Base-by-base conservation (phyloP, 1,140 invertebrate genomes). In the Platorchestia sp. region DNA sequence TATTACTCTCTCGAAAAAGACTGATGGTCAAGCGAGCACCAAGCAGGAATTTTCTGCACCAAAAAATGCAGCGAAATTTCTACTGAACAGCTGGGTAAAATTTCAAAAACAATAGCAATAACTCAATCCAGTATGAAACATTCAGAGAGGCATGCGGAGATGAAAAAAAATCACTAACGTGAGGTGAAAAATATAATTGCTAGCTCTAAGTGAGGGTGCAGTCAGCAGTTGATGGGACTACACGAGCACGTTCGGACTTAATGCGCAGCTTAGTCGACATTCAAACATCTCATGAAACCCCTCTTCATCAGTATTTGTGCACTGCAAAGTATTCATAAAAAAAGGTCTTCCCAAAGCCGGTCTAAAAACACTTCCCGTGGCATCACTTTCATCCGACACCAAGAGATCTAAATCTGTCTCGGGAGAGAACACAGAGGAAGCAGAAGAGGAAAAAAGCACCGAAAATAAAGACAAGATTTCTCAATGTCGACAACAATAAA, bases 401-500 rank as follows among this genome's bases (percentile, higher is more conserved):
- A 89, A 89, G 87, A 89, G 41, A 89, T 89, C 87, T 89, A 89
- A 89, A 89, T 89, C 87, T 89, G 87, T 89, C 87, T 89, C 87
- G 41, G 41, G 14, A 89, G 10, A 89, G 87, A 89, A 89, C 87
- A 41, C 41, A 89, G 87, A 89, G 87, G 43, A 89, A 89, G 87
- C 41, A 89, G 87, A 7, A 41, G 41, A 19, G 36, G 42, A 89
- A 89, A 86, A 89, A 89, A 89, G 41, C 87, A 89, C 87, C 43
- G 87, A 42, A 44, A 89, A 89, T 89, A 41, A 44, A 41, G 87
- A 89, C 59, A 75, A 75, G 59, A 75, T 75, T 75, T 75, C 59
- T 75, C 59, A 75, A 75, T 75, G 59, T 75, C 59, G 59, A 75
- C 59, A 75, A 75, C 10, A 75, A 75, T 75, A 75, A 75, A 75